phyloP scores from a whole-genome alignment of 1,140 invertebrate genomes.

The Lerema accius region DNA sequence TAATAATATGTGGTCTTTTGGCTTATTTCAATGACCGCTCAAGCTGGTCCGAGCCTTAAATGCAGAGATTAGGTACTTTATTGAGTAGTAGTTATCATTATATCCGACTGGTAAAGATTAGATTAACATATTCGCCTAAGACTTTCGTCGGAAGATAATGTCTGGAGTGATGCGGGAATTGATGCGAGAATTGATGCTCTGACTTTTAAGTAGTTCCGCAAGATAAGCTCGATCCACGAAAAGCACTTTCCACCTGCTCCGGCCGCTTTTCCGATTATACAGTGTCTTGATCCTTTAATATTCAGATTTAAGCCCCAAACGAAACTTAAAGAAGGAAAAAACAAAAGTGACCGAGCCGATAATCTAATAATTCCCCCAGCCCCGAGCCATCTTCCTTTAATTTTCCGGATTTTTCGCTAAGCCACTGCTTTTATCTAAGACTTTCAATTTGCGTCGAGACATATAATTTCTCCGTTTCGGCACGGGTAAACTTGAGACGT shows the following conservation, averaged over 20 bases:
- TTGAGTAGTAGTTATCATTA: no score
- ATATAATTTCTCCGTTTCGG: conserved; percentile 48
- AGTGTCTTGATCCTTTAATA: conserved; percentile 35
- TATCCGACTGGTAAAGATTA: no score
- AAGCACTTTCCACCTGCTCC: conserved; percentile 35
- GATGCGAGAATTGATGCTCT: conserved; percentile 42
- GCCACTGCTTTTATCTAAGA: conserved; percentile 43
- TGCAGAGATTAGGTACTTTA: no score
- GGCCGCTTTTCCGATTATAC: conserved; percentile 40
- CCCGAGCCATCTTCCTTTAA: conserved; percentile 45
- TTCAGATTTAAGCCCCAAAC: conserved; percentile 28
- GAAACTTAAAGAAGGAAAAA: conserved; percentile 21
- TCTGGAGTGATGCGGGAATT: neutral
- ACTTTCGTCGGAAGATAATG: conserved; percentile 1
- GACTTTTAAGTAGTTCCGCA: conserved; percentile 55
- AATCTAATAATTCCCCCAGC: conserved; percentile 50
- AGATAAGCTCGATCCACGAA: conserved; percentile 40
- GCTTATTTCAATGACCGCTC: no score
- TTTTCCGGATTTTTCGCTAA: conserved; percentile 45
- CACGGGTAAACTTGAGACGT: conserved; percentile 41
- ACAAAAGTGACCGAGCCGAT: conserved; percentile 42
- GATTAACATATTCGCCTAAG: conserved; percentile 2
- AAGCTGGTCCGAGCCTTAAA: no score
- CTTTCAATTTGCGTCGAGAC: conserved; percentile 52
- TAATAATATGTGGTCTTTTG: no score